Percentiles rank a stretch among this genome's conserved stretches.
Evolutionary conservation across 2,888 invertebrate species (phyloP).

Genomic region (Arenicola marina): DNA sequence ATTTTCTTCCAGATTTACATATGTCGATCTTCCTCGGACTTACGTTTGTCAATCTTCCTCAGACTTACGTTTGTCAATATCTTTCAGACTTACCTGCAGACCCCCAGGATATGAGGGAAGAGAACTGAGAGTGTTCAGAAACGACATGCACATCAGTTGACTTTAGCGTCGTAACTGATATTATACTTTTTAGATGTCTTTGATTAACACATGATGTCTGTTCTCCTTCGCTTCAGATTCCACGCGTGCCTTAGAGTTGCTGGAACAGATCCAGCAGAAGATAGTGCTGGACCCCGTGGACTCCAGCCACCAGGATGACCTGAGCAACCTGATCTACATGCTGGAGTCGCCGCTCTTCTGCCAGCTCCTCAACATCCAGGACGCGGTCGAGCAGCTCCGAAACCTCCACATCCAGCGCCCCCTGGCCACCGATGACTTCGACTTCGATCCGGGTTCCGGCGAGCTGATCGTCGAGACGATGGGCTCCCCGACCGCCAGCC

Average conservation of each 20-base stretch:
- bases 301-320: constrained; percentile 66
- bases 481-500: too few species aligned
- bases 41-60: too few species aligned
- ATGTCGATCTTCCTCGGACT: too few species aligned
- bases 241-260: neutral
- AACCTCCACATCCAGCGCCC: constrained; percentile 7
- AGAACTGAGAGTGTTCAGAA: too few species aligned
- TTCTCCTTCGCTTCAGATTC: neutral
- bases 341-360: constrained; percentile 86
- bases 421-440: constrained; percentile 74
- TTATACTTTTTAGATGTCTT: too few species aligned
- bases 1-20: too few species aligned
- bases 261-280: constrained; percentile 5
- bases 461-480: constrained; percentile 67
- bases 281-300: constrained; percentile 9
- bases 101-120: too few species aligned
- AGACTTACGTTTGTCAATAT: too few species aligned
- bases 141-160: too few species aligned
- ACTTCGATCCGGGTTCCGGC: constrained; percentile 75
- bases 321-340: constrained; percentile 80
- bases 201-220: neutral
- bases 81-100: too few species aligned
- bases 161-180: too few species aligned
- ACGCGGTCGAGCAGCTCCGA: constrained; percentile 79
- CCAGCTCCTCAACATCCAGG: constrained; percentile 87